Evolutionary conservation across 2,888 invertebrate species (phyloP).

Genomic region (Phlogophora meticulosa): DNA sequence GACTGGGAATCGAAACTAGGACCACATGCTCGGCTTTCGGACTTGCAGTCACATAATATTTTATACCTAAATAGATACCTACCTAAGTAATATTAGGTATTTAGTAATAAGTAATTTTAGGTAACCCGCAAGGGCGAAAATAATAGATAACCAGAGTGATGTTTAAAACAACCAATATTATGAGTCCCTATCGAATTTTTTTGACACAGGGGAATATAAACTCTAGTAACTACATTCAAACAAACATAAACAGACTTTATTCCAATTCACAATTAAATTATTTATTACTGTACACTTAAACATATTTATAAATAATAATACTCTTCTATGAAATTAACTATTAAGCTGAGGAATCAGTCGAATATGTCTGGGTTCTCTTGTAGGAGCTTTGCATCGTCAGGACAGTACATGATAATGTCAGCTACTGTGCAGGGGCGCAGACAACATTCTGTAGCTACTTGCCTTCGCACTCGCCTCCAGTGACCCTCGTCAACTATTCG

Average conservation of each 20-base stretch:
- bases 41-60: too few relatives aligned
- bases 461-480: conserved; percentile 79
- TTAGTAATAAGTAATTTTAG: neutral
- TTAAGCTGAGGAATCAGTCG: conserved; percentile 59
- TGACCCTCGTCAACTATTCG: conserved; percentile 70
- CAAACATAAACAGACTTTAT: conserved; percentile 30
- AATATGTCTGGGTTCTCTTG: conserved; percentile 82
- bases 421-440: conserved; percentile 80
- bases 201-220: conserved; percentile 14
- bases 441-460: conserved; percentile 84
- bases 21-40: too few relatives aligned
- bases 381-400: conserved; percentile 78
- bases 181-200: too few relatives aligned
- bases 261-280: conserved; percentile 44
- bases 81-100: neutral
- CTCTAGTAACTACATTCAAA: conserved; percentile 20
- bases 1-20: too few relatives aligned
- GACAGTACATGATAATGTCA: conserved; percentile 83
- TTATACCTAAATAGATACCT: too few relatives aligned
- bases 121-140: neutral
- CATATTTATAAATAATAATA: conserved; percentile 70
- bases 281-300: conserved; percentile 56
- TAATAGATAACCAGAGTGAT: neutral
- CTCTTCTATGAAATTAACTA: conserved; percentile 62
- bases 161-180: neutral